phyloP scores from a whole-genome alignment of 2,797 vertebrate genomes.

The Coluber constrictor region DNA sequence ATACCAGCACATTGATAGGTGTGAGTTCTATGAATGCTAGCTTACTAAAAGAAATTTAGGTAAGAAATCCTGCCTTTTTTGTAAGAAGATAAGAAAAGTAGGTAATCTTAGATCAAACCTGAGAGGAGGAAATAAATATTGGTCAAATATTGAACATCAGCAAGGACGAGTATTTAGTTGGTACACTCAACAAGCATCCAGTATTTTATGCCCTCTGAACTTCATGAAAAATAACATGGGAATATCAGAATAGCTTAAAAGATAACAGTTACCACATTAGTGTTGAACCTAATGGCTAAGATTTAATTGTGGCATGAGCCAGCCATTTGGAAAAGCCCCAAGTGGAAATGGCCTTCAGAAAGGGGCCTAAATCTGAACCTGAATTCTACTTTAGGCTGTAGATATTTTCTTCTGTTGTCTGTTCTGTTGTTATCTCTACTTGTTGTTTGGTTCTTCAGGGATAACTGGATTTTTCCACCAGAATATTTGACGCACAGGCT shows the following conservation, averaged over 20 bases:
- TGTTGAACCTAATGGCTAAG: not conserved
- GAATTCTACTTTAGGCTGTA: not conserved
- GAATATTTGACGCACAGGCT: not conserved
- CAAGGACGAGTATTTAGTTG: not conserved
- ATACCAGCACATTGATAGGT: not conserved
- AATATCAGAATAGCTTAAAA: not conserved
- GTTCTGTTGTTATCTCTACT: slow-evolving; percentile 47
- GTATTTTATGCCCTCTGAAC: not conserved
- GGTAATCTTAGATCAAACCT: not conserved
- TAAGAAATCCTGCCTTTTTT: not conserved
- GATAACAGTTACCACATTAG: not conserved
- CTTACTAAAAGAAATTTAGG: not conserved
- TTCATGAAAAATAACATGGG: not conserved
- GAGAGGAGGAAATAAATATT: not conserved
- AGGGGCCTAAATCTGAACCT: not conserved
- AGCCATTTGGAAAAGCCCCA: not conserved
- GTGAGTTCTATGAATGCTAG: not conserved
- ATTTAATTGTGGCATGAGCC: not conserved
- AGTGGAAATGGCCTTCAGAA: not conserved
- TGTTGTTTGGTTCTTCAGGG: slow-evolving; percentile 37
- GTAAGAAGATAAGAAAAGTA: not conserved
- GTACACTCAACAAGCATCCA: not conserved
- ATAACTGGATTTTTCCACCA: slow-evolving; percentile 35
- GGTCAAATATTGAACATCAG: not conserved
- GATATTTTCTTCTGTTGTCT: not conserved